Evolutionary conservation across 2,888 invertebrate genomes (phyloP), one percentile per base, ranked within the genome.

Genomic region (Ophioninae sp.): DNA sequence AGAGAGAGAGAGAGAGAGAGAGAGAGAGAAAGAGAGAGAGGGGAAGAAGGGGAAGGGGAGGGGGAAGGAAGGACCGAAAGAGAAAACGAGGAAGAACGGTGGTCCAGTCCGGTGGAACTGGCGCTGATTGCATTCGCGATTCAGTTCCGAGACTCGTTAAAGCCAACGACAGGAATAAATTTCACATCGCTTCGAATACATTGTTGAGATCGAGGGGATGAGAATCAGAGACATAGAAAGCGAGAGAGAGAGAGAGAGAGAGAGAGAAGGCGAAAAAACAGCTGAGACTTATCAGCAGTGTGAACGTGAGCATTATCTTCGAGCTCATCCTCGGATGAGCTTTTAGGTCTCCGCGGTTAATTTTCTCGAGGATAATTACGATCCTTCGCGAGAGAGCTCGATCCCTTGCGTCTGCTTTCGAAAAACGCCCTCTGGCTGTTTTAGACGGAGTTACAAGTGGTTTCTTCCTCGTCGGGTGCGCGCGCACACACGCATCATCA

Each of bases 111-210:
- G 72, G 20, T 58, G 76, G 58, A 56, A 59, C 51, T 64, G 30
- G 30, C 59, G 84, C 83, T 86, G 85, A 86, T 85, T 86, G 86
- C 85, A 86, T 85, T 85, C 82, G 79, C 83, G 82, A 86, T 86
- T 79, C 82, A 78, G 80, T 82, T 81, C 81, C 81, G 81, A 83
- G 86, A 83, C 85, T 86, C 86, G 85, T 86, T 86, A 86, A 82
- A 84, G 82, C 83, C 73, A 80, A 82, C 76, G 83, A 86, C 86
- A 86, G 82, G 85, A 86, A 86, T 86, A 85, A 86, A 86, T 86
- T 86, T 85, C 41, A 73, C 81, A 83, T 74, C 64, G 74, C 67
- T 78, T 44, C 74, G 78, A 79, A 80, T 85, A 85, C 76, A 75
- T 85, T 86, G 79, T 81, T 81, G 61, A 56, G 76, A 79, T 68